Evolutionary conservation across 2,797 vertebrate genomes (phyloP), one percentile per base, ranked within the genome.

Genomic region (Jordanella pulchra): DNA sequence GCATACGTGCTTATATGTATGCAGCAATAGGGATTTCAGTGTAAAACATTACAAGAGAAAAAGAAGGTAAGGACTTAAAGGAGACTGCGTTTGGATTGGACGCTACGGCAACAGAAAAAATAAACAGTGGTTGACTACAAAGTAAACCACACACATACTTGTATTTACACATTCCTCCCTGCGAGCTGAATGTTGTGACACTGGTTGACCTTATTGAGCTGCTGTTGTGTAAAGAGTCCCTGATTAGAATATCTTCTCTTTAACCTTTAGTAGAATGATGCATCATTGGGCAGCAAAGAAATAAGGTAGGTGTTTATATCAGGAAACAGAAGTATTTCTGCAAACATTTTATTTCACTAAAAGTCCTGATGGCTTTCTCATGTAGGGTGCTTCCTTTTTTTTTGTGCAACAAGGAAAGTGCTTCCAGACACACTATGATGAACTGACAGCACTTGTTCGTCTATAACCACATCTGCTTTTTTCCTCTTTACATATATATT

Each of bases 191-290:
- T 92, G 90, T 86, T 92, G 85, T 91, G 92, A 93, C 93, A 95
- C 93, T 93, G 94, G 91, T 93, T 96, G 95, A 97, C 97, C 95
- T 97, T 97, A 96, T 88, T 91, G 91, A 92, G 94, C 89, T 92
- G 90, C 92, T 94, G 91, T 90, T 96, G 94, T 95, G 95, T 95
- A 94, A 92, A 92, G 86, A 91, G 84, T 88, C 85, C 92, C 94
- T 94, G 91, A 93, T 94, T 94, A 89, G 90, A 95, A 92, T 90
- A 93, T 76, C 87, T 91, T 92, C 86, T 89, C 86, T 92, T 93
- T 92, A 92, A 93, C 91, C 91, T 93, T 92, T 91, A 90, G 74
- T 60, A 28, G 88, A 92, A 84, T 91, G 91, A 89, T 58, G 55
- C 71, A 74, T 71, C 79, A 76, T 82, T 72, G 28, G 44, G 81